Base-by-base conservation (phyloP, 1,140 invertebrate species). In the Zaprionus africanus region DNA sequence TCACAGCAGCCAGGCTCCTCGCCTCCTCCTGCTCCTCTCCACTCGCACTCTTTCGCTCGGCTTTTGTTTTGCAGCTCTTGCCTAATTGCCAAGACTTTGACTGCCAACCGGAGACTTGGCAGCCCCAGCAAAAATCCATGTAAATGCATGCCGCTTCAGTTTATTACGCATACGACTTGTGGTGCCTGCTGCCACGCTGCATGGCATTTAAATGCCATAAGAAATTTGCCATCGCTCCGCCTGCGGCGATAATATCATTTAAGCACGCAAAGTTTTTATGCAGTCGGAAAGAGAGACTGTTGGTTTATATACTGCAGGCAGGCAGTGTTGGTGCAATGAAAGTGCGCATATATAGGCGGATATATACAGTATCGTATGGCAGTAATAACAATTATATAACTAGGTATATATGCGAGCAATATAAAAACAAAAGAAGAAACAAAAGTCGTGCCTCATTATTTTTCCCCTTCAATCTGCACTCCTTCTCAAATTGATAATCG, bases 1-100 rank as follows among this genome's bases (percentile, higher is more conserved):
- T 57, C 67, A 59, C 60, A 41, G 36, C 46, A n/a, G 15, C 15
- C 2, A 17, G n/a, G n/a, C n/a, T 7, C n/a, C n/a, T n/a, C n/a
- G n/a, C n/a, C n/a, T n/a, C n/a, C n/a, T n/a, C 7, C 38, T 41
- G 5, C 36, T 15, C 13, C 13, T 38, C 13, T 5, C 41, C 54
- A 59, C 31, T 65, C 59, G 17, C 59, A 31, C 53, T 56, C 26
- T 65, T 54, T 17, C 59, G 26, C 53, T 56, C 41, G 58, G 76
- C 75, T 81, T 87, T 87, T 88, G 78, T 84, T 90, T 84, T 74
- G 62, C 65, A 74, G 81, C 78, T 79, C 77, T 65, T 90, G 81
- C 79, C 84, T 90, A 88, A 87, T 87, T 90, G 84, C 85, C 81
- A 90, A 84, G 78, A 84, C 72, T 84, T 84, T 74, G 53, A 65